These are phyloP conservation scores for Megaleporinus macrocephalus DNA, from an alignment of 2,113 vertebrate species.

Conservation along the genomic window DNA sequence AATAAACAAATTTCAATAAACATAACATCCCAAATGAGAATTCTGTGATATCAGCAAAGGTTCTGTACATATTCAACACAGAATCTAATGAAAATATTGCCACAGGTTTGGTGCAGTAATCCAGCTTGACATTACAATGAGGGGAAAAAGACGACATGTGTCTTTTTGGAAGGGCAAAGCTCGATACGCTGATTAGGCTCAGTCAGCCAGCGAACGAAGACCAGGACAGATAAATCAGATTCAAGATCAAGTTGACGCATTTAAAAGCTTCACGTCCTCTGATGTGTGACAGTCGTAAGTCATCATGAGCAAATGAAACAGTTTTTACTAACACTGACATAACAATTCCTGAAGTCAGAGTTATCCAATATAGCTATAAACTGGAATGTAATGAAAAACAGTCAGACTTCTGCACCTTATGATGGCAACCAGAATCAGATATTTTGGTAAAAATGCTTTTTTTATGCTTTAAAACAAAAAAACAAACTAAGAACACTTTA, in stretches of 20 bases:
- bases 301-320: not conserved
- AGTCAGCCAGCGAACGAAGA: conserved; percentile 21
- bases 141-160: not conserved
- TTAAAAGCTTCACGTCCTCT: conserved; percentile 18
- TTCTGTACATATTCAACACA: conserved; percentile 6
- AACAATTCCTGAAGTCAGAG: not conserved
- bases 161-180: not conserved
- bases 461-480: not conserved
- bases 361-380: not conserved
- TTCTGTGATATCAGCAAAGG: not conserved
- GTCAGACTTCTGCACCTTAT: not conserved
- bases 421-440: conserved; percentile 5
- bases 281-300: not conserved
- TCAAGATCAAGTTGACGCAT: conserved; percentile 5
- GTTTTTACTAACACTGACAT: not conserved
- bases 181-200: not conserved
- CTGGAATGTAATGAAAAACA: not conserved
- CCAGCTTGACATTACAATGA: not conserved
- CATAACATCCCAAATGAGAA: conserved; percentile 12
- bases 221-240: conserved; percentile 35
- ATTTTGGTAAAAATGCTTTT: not conserved
- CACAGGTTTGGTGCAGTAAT: conserved; percentile 18
- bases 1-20: not conserved
- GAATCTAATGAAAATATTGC: conserved; percentile 17
- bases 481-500: not conserved